Percentiles rank a stretch among this genome's conserved stretches.
Conservation (phyloP, 1,140 invertebrate genomes). For the Eupristina koningsbergeri region DNA sequence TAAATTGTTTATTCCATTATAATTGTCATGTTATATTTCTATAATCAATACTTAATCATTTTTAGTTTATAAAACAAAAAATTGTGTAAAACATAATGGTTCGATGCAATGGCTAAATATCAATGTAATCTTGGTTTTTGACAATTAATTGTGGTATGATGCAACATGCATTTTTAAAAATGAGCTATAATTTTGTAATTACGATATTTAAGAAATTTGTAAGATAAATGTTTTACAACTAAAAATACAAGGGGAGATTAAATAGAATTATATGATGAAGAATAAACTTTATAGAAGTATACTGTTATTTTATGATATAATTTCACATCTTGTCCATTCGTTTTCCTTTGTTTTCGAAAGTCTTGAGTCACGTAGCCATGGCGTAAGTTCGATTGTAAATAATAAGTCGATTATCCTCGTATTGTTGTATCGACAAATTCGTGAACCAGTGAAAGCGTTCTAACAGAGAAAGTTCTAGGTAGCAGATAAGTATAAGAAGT, state of each 20-base stretch:
- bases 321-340: conserved; percentile 4
- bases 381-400: conserved; percentile 57
- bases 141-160: too few relatives aligned
- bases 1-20: too few relatives aligned
- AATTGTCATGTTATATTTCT: too few relatives aligned
- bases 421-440: conserved; percentile 55
- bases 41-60: too few relatives aligned
- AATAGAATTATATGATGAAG: not conserved
- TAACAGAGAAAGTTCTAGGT: not conserved
- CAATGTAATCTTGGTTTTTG: too few relatives aligned
- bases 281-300: not conserved
- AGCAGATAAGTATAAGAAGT: too few relatives aligned
- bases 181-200: too few relatives aligned
- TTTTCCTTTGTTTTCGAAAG: conserved; percentile 17
- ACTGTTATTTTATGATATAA: not conserved
- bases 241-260: not conserved
- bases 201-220: not conserved
- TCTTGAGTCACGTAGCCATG: conserved; percentile 20
- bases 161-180: too few relatives aligned
- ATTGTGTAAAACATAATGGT: too few relatives aligned
- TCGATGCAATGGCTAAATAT: too few relatives aligned
- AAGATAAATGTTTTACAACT: not conserved
- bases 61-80: too few relatives aligned
- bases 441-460: conserved; percentile 55
- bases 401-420: conserved; percentile 57